phyloP scores from a whole-genome alignment of 2,888 invertebrate genomes.

The Cerastis rubricosa region DNA sequence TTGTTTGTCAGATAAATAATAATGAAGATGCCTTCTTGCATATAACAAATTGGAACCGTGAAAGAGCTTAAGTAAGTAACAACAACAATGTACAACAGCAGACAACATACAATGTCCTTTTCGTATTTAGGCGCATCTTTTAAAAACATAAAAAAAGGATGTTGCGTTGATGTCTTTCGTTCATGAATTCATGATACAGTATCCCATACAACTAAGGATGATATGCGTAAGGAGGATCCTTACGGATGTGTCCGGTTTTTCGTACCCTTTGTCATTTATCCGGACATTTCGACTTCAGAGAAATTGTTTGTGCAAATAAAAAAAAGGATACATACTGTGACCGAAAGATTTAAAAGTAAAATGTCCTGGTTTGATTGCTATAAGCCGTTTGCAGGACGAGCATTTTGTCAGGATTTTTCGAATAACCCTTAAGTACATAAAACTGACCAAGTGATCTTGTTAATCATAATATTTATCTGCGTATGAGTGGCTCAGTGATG shows the following conservation, averaged over 20 bases:
- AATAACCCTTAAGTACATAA: not conserved
- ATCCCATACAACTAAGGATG: not conserved
- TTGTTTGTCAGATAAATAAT: not conserved
- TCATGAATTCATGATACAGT: constrained; percentile 40
- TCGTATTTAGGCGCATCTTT: not conserved
- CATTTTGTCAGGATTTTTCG: not conserved
- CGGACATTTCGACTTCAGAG: not conserved
- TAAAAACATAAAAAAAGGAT: not conserved
- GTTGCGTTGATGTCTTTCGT: constrained; percentile 73
- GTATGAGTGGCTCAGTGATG: constrained; percentile 49
- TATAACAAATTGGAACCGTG: not conserved
- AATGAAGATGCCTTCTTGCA: not conserved
- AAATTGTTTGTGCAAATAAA: not conserved
- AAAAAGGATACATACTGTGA: not conserved
- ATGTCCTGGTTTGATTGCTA: not conserved
- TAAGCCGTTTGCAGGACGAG: not conserved
- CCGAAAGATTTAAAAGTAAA: not conserved
- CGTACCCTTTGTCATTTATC: not conserved
- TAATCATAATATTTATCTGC: constrained; percentile 22
- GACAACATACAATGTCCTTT: not conserved
- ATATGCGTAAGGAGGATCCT: not conserved
- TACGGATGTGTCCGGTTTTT: not conserved
- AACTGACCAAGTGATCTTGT: constrained; percentile 17
- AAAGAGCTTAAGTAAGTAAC: not conserved
- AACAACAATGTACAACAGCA: too few species aligned